Percentiles rank a stretch among this genome's conserved stretches.
These are phyloP conservation scores for Catharus fuscescens DNA, from an alignment of 2,113 vertebrate species.

Conservation along the genomic window DNA sequence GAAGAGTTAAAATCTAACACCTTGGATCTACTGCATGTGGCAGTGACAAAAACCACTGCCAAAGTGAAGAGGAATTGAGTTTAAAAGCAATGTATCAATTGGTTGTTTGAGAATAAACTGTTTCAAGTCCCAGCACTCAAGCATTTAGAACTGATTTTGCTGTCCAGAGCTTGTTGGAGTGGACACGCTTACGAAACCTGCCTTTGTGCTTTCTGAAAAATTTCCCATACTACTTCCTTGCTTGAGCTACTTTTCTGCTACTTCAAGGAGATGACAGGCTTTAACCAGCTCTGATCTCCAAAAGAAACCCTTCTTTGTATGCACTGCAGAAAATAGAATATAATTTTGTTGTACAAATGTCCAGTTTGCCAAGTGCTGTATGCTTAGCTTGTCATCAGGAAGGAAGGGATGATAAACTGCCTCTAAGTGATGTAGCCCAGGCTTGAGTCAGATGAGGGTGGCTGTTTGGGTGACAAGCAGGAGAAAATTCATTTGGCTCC, in stretches of 20 bases:
- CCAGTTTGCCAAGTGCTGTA: slow-evolving; percentile 20
- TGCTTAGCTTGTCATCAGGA: slow-evolving; percentile 27
- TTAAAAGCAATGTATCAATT: not conserved
- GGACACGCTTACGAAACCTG: not conserved
- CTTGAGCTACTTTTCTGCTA: slow-evolving; percentile 38
- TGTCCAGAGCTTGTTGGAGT: not conserved
- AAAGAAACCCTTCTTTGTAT: not conserved
- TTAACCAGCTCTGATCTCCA: not conserved
- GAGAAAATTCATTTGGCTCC: slow-evolving; percentile 56
- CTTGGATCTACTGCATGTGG: not conserved
- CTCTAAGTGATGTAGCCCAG: not conserved
- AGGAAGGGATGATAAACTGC: not conserved
- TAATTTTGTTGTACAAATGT: slow-evolving; percentile 1
- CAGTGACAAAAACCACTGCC: not conserved
- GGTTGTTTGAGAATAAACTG: not conserved
- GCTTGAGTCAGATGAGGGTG: not conserved
- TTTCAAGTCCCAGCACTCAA: not conserved
- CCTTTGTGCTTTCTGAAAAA: slow-evolving; percentile 15
- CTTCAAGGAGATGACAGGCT: not conserved
- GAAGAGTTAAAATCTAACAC: not conserved
- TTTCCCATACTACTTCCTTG: not conserved
- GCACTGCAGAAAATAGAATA: slow-evolving; percentile 3
- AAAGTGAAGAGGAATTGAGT: not conserved
- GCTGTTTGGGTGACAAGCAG: slow-evolving; percentile 40
- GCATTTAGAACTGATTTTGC: not conserved